Evolutionary conservation across 2,888 invertebrate species (phyloP).

Genomic region (Tineola bisselliella): DNA sequence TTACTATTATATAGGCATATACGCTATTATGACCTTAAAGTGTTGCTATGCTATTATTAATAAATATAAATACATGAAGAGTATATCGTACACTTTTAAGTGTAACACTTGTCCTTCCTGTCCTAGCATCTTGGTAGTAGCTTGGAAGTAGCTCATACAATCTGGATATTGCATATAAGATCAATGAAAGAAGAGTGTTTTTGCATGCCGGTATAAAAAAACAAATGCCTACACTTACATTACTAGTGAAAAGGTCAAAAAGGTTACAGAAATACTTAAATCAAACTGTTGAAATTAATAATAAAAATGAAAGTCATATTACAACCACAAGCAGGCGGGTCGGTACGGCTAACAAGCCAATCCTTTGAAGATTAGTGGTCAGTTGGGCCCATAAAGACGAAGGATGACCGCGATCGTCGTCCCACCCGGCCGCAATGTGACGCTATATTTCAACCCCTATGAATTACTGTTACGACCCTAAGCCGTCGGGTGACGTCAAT

Average conservation of each 20-base stretch:
- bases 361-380: constrained; percentile 45
- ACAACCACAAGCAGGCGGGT: constrained; percentile 10
- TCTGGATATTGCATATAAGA: too few species aligned
- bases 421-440: constrained; percentile 26
- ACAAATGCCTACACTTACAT: too few species aligned
- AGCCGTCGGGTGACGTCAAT: constrained; percentile 10
- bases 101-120: too few species aligned
- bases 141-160: too few species aligned
- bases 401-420: constrained; percentile 18
- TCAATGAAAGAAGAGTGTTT: too few species aligned
- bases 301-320: not conserved
- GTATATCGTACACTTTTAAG: too few species aligned
- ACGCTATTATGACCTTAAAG: too few species aligned
- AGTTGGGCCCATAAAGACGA: constrained; percentile 26
- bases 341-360: constrained; percentile 52
- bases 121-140: too few species aligned
- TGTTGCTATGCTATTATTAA: too few species aligned
- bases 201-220: too few species aligned
- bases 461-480: constrained; percentile 47
- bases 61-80: too few species aligned
- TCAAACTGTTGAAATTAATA: not conserved
- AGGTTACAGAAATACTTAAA: not conserved
- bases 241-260: not conserved
- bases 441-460: constrained; percentile 40
- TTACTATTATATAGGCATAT: too few species aligned